Percentiles rank a stretch among this genome's conserved stretches.
phyloP scores from a whole-genome alignment of 1,140 invertebrate species.

The Medauroidea extradentata region DNA sequence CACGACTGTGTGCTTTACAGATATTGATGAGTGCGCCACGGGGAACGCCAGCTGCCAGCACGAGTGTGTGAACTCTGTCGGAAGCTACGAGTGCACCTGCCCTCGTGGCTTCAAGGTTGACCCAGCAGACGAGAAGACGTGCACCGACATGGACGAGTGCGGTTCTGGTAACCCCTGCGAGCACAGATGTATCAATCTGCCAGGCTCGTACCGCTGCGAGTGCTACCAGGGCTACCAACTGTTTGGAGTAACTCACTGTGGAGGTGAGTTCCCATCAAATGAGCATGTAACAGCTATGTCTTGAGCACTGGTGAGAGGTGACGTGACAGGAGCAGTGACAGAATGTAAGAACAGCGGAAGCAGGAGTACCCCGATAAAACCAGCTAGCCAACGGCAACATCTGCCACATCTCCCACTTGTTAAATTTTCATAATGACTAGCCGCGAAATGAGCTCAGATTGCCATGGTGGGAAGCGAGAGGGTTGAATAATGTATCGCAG shows the following conservation, averaged over 20 bases:
- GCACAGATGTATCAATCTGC: conserved; percentile 40
- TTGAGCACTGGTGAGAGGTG: too few relatives aligned
- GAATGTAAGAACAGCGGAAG: too few relatives aligned
- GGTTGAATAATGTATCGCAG: too few relatives aligned
- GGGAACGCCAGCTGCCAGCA: conserved; percentile 19
- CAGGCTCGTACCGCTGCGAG: conserved; percentile 44
- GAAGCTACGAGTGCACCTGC: conserved; percentile 49
- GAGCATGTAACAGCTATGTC: too few relatives aligned
- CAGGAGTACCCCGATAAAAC: too few relatives aligned
- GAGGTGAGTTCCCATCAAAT: too few relatives aligned
- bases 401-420: too few relatives aligned
- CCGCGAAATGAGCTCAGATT: too few relatives aligned
- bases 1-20: conserved; percentile 39
- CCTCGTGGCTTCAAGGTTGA: conserved; percentile 29
- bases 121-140: conserved; percentile 6
- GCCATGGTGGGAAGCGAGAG: too few relatives aligned
- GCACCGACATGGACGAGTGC: conserved; percentile 50
- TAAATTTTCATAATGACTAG: too few relatives aligned
- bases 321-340: too few relatives aligned
- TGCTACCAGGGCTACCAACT: conserved; percentile 7
- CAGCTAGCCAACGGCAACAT: too few relatives aligned
- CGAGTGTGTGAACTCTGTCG: conserved; percentile 53
- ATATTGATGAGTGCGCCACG: conserved; percentile 50
- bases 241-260: conserved; percentile 12
- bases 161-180: conserved; percentile 43